phyloP scores from a whole-genome alignment of 2,113 vertebrate species.

The Coracopsis vasa region DNA sequence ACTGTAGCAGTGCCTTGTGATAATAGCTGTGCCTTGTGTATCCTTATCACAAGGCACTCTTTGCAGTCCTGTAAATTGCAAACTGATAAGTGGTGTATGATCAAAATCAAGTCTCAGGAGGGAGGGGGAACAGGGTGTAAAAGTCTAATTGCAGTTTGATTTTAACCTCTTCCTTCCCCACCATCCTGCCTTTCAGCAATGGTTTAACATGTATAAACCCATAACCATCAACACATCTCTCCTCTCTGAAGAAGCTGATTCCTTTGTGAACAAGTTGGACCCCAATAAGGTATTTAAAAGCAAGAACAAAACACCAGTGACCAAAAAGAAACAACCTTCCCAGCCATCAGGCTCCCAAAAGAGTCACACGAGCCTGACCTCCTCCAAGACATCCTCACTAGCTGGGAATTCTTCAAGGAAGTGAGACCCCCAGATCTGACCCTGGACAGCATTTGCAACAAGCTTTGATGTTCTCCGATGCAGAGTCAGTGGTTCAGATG shows the following conservation, averaged over 20 bases:
- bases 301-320: slow-evolving; percentile 83
- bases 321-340: slow-evolving; percentile 83
- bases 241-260: slow-evolving; percentile 78
- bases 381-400: slow-evolving; percentile 62
- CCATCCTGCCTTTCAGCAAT: slow-evolving; percentile 81
- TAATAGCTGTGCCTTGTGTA: neutral
- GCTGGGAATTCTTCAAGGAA: slow-evolving; percentile 58
- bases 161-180: slow-evolving; percentile 11
- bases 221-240: slow-evolving; percentile 79
- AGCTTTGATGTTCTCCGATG: neutral
- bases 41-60: neutral
- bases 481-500: neutral
- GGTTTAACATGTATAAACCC: slow-evolving; percentile 95
- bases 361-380: slow-evolving; percentile 33
- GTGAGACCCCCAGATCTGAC: neutral
- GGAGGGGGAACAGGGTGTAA: neutral
- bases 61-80: neutral
- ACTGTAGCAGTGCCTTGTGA: neutral
- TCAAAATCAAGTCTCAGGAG: neutral
- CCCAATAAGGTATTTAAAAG: slow-evolving; percentile 88
- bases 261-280: slow-evolving; percentile 89
- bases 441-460: neutral
- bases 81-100: neutral
- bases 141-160: neutral
- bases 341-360: slow-evolving; percentile 72